Percentiles rank a stretch among this genome's conserved stretches.
Evolutionary conservation across 2,797 vertebrate genomes (phyloP).

Genomic region (Falco rusticolus): DNA sequence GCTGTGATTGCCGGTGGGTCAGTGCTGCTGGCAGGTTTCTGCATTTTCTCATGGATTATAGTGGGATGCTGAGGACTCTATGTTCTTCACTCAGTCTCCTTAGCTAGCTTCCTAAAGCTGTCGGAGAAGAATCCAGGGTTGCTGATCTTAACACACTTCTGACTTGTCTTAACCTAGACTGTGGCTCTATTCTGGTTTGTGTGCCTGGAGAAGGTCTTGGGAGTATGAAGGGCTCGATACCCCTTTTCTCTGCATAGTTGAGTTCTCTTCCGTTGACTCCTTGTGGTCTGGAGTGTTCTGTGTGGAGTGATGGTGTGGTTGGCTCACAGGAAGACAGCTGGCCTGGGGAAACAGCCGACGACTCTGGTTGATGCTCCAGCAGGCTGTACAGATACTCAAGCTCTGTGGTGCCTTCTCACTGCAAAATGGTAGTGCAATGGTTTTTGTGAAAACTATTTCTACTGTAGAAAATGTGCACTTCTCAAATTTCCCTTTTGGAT

Average conservation of each 20-base stretch:
- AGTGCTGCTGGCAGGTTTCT: neutral
- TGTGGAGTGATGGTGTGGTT: fast-evolving
- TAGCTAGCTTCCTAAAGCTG: neutral
- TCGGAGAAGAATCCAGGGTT: neutral
- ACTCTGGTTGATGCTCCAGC: neutral
- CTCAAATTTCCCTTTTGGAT: neutral
- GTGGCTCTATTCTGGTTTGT: neutral
- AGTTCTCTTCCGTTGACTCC: neutral
- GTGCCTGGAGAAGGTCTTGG: neutral
- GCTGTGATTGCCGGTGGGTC: neutral
- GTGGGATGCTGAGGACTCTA: fast-evolving
- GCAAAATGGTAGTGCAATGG: fast-evolving
- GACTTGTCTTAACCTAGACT: too few relatives aligned
- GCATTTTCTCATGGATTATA: neutral
- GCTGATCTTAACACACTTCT: neutral
- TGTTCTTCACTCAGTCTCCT: neutral
- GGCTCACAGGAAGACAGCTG: neutral
- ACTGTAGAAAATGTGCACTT: neutral
- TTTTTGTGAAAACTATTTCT: neutral
- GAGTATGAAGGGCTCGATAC: neutral
- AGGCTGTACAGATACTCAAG: fast-evolving
- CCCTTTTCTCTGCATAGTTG: neutral
- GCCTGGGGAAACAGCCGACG: neutral
- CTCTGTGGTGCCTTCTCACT: neutral
- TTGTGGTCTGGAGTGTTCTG: neutral